Evolutionary conservation across 2,888 invertebrate species (phyloP), one percentile per base, ranked within the genome.

Genomic region (Euspilapteryx auroguttella): DNA sequence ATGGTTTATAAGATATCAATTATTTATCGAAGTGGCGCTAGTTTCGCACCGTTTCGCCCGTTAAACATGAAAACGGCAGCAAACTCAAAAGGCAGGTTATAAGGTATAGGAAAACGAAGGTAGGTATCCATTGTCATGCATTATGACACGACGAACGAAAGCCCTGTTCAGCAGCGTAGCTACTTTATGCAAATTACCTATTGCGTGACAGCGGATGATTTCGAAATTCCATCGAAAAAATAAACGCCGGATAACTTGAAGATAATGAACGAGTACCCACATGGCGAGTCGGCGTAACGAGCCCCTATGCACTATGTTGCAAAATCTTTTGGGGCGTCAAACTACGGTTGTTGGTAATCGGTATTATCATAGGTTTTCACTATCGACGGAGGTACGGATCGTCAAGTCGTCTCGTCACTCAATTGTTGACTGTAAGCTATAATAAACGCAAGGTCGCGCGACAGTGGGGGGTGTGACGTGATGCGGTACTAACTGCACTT

Each of bases 361-460:
- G 48, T 50, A 58, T 57, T 58, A 63, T 56, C 47, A 48, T 49
- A 46, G 39, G 43, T 45, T 65, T 68, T 65, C 66, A 58, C 66
- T 66, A 57, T 66, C 65, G 59, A 63, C 59, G 47, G 58, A 46
- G 52, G 61, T 50, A n/a, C n/a, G n/a, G n/a, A n/a, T n/a, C n/a
- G n/a, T n/a, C n/a, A n/a, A n/a, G n/a, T n/a, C 32, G 51, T 48
- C 52, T 64, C 63, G 68, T 66, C 68, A 62, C 45, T 56, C 63
- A 49, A 64, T 64, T 62, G 64, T 59, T 47, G 61, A 59, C 58
- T 59, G 65, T 64, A 61, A 63, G 64, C 66, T 59, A 68, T 68
- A 68, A 75, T 68, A 59, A 61, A 57, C 61, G 53, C 69, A 75
- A 73, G 73, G 73, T 71, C 71, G 64, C 37, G 42, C 45, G 36